phyloP scores from a whole-genome alignment of 2,888 invertebrate species.

The Leptopilina syphax region DNA sequence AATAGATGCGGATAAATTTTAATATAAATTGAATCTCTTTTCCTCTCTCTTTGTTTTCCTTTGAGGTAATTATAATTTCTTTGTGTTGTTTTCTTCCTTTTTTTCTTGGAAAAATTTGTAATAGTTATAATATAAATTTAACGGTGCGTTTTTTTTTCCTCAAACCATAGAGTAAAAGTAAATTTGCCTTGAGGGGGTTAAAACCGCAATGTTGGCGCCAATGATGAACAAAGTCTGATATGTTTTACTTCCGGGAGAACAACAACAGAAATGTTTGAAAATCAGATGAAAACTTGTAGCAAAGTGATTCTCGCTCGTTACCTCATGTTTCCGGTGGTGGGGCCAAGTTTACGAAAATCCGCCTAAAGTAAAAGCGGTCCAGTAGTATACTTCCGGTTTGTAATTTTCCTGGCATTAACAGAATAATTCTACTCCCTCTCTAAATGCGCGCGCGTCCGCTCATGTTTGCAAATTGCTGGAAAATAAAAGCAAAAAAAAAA shows the following conservation, averaged over 20 bases:
- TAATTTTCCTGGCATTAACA: constrained; percentile 40
- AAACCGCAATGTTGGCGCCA: constrained; percentile 1
- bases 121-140: too few species aligned
- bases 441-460: neutral
- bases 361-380: constrained; percentile 48
- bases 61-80: too few species aligned
- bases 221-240: constrained; percentile 19
- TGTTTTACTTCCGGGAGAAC: constrained; percentile 39
- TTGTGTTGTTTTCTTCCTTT: too few species aligned
- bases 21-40: too few species aligned
- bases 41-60: too few species aligned
- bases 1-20: too few species aligned
- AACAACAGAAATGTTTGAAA: constrained; percentile 54
- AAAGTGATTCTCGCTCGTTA: constrained; percentile 63
- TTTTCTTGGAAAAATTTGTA: too few species aligned
- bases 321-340: constrained; percentile 59
- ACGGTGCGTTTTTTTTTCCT: too few species aligned
- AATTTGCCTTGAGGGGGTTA: too few species aligned
- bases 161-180: too few species aligned
- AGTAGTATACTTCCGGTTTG: constrained; percentile 53
- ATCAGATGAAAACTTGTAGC: constrained; percentile 55
- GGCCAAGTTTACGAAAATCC: constrained; percentile 60
- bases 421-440: neutral
- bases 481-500: neutral
- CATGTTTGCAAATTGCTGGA: constrained; percentile 17